Conservation (phyloP, 92 coral and sea anemone genomes). For the Siderastrea radians region DNA sequence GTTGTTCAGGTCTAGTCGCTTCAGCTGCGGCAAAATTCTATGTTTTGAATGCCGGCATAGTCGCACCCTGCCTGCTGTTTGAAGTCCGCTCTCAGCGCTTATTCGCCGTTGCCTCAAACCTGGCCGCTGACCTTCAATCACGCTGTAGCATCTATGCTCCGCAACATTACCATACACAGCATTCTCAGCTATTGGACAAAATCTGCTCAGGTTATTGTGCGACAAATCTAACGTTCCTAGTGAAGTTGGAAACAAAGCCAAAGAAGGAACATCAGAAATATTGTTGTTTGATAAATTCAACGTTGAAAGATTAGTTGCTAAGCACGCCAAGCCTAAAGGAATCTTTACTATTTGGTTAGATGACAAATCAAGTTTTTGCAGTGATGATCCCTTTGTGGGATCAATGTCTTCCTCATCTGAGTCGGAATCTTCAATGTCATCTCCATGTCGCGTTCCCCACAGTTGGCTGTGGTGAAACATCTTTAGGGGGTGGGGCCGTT, state of each 20-base stretch:
- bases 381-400: conserved; percentile 73
- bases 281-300: conserved; percentile 86
- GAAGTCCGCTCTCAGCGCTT: conserved; percentile 63
- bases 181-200: conserved; percentile 71
- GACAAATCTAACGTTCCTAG: conserved; percentile 92
- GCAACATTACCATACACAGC: conserved; percentile 28
- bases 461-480: conserved; percentile 90
- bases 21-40: conserved; percentile 76
- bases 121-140: conserved; percentile 77
- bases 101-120: conserved; percentile 63
- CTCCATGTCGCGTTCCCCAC: conserved; percentile 86
- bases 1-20: conserved; percentile 89
- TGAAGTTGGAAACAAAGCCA: conserved; percentile 92
- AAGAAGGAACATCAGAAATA: conserved; percentile 75
- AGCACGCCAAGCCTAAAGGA: conserved; percentile 89
- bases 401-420: conserved; percentile 96
- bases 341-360: conserved; percentile 74
- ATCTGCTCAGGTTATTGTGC: conserved; percentile 67
- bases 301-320: conserved; percentile 90
- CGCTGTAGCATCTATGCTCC: conserved; percentile 78
- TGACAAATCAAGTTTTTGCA: conserved; percentile 90
- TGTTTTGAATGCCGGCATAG: conserved; percentile 93
- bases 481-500: conserved; percentile 79
- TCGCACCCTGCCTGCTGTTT: conserved; percentile 59
- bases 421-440: conserved; percentile 93